These are phyloP conservation scores for Gambusia holbrooki DNA, from an alignment of 2,113 vertebrate species.

Conservation along the genomic window DNA sequence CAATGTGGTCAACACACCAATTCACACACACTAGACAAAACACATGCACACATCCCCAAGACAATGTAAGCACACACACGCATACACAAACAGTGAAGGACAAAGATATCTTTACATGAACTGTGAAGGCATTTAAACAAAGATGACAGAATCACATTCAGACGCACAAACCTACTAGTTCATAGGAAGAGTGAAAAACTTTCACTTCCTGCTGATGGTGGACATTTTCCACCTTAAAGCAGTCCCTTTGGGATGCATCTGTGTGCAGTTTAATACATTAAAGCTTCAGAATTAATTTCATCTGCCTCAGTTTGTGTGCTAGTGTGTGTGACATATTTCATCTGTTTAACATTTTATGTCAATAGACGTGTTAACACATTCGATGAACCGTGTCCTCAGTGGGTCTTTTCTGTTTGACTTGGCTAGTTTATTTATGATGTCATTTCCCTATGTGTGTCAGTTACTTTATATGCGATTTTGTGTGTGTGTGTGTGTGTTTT, in stretches of 20 bases:
- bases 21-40: conserved; percentile 43
- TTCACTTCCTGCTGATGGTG: background rate
- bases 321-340: too few species aligned
- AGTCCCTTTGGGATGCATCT: background rate
- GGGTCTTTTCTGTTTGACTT: conserved; percentile 16
- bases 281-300: background rate
- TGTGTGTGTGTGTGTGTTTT: conserved; percentile 1
- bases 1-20: conserved; percentile 66
- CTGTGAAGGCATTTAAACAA: background rate
- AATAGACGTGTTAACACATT: conserved; percentile 25
- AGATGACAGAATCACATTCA: conserved; percentile 7
- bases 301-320: too few species aligned
- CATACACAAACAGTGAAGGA: background rate
- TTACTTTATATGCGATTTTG: background rate
- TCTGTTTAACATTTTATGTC: conserved; percentile 10
- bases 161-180: conserved; percentile 12
- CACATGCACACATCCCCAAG: conserved; percentile 19
- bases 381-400: conserved; percentile 6
- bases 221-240: conserved; percentile 8
- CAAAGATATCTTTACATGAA: conserved; percentile 13
- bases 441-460: background rate
- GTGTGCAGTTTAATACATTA: background rate
- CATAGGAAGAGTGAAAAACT: conserved; percentile 6
- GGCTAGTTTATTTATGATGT: background rate
- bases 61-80: conserved; percentile 10